Base-by-base conservation (phyloP, 2,797 vertebrate genomes). In the Columba guinea region DNA sequence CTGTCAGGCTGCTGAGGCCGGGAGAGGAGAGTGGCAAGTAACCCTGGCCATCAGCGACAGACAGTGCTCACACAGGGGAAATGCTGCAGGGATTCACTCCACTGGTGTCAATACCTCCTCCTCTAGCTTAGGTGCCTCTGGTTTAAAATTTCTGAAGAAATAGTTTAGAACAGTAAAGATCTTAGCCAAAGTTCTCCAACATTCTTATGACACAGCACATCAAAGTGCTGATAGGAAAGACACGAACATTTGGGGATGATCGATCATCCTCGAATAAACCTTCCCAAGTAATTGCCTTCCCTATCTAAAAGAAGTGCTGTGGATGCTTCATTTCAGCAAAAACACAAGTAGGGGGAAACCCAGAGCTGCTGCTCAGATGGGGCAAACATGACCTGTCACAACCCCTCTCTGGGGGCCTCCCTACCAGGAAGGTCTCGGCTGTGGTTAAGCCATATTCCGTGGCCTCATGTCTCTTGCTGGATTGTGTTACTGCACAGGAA, bases 1-100 rank as follows among this genome's bases (percentile, higher is more conserved):
- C 37, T 87, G 27, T 76, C 64, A 22, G 48, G 18, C 63, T 75
- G 58, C 15, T 44, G 63, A 90, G 58, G 46, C 39, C 0, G 0
- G 35, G 30, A 39, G 15, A 78, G 48, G 9, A 63, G 22, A 59
- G 68, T 10, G 15, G 14, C 46, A 63, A 35, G 28, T 37, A 84
- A 78, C 4, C 6, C n/a, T 34, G 55, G 18, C n/a, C n/a, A 37
- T 46, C 49, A 53, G 34, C 0, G 0, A 37, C 10, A 4, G 51
- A 20, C 34, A 62, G 51, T 0, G 0, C 4, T 73, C 67, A 59
- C 5, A 7, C 21, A 21, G 3, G 4, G 16, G 63, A 74, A 51
- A 58, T 2, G 2, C 68, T 5, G 1, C 1, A 1, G 28, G 48
- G 8, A 39, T 59, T 59, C 48, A 17, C 22, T 89, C n/a, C 35